These are phyloP conservation scores for Platerodrilus igneus DNA, from an alignment of 2,888 invertebrate genomes.

Conservation along the genomic window DNA sequence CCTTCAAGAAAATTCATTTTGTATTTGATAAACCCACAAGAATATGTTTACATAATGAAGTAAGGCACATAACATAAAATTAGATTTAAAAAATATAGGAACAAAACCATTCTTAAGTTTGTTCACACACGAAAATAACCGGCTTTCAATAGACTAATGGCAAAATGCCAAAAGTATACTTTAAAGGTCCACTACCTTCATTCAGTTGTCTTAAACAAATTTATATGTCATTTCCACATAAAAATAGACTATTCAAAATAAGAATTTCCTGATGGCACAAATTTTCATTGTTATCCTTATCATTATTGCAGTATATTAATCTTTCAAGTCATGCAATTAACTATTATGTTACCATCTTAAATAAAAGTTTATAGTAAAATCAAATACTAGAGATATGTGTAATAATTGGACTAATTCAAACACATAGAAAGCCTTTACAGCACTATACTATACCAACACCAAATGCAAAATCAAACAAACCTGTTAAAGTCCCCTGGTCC, in stretches of 20 bases:
- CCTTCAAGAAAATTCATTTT: constrained; percentile 27
- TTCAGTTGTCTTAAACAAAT: constrained; percentile 3
- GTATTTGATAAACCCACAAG: constrained; percentile 4
- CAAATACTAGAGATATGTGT: not conserved
- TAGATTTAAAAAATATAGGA: constrained; percentile 22
- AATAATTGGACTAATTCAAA: no score
- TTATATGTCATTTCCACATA: not conserved
- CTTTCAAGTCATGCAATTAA: not conserved
- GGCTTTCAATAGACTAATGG: constrained; percentile 5
- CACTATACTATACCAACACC: no score
- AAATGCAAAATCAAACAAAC: constrained; percentile 46
- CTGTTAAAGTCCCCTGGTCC: constrained; percentile 67
- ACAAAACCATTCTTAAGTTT: constrained; percentile 8
- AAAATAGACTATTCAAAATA: not conserved
- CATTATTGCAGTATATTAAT: no score
- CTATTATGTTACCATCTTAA: no score
- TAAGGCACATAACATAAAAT: not conserved
- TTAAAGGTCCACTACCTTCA: constrained; percentile 3
- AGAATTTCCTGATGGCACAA: constrained; percentile 1
- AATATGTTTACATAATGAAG: no score
- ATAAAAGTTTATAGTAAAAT: no score
- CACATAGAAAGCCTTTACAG: no score
- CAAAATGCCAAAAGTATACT: constrained; percentile 5
- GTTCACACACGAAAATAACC: constrained; percentile 22
- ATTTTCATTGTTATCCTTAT: no score